Conservation (phyloP, 2,797 vertebrate genomes). For the Oreonectes daqikongensis region DNA sequence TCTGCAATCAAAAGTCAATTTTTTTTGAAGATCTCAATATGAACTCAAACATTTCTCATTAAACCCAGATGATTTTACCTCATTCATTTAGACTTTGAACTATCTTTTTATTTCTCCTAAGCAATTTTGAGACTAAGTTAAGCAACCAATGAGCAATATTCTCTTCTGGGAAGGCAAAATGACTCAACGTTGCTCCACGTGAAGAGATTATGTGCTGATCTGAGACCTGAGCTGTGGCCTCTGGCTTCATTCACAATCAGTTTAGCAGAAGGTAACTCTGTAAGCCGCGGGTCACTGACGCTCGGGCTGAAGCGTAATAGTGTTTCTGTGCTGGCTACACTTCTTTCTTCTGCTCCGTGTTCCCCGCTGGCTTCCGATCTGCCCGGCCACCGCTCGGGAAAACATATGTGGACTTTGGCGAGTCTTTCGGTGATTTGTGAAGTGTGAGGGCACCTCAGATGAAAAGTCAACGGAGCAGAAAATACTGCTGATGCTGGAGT, state of each 20-base stretch:
- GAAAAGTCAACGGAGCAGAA: conserved; percentile 48
- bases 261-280: conserved; percentile 23
- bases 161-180: neutral
- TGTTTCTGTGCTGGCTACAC: conserved; percentile 38
- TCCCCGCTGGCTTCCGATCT: conserved; percentile 46
- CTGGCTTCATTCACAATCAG: conserved; percentile 12
- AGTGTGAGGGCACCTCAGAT: conserved; percentile 54
- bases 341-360: conserved; percentile 34
- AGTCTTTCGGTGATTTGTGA: conserved; percentile 44
- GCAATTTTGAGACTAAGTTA: no score
- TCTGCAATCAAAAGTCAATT: no score
- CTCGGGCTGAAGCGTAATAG: conserved; percentile 49
- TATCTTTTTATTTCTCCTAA: no score
- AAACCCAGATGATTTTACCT: no score
- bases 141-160: neutral
- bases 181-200: neutral
- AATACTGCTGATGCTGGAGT: conserved; percentile 54
- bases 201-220: conserved; percentile 25
- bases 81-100: no score
- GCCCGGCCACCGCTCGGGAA: conserved; percentile 23
- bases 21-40: no score
- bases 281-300: conserved; percentile 44
- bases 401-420: conserved; percentile 51
- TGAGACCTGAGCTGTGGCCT: conserved; percentile 28
- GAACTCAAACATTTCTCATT: no score